Evolutionary conservation across 2,113 vertebrate genomes (phyloP), one percentile per base, ranked within the genome.

Genomic region (Ginglymostoma cirratum): DNA sequence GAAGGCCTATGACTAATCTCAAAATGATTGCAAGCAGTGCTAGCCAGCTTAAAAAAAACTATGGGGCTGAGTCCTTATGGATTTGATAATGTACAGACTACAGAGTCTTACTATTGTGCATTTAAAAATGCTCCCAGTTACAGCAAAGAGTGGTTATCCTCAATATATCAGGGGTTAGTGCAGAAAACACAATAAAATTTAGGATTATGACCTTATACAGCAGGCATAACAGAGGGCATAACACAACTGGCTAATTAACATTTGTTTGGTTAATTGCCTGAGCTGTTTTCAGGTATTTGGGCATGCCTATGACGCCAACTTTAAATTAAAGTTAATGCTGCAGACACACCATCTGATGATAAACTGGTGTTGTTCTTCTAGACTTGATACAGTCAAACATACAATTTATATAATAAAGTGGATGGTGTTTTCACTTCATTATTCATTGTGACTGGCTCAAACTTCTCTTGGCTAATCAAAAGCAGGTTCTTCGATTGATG

Each of bases 201-300:
- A 83, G 27, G 86, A 89, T 55, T 52, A 89, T 30, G 86, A 55
- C 52, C 12, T 48, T 52, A 48, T 55, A 27, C 45, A 89, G 10
- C 48, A 52, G 23, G 86, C 45, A 27, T 30, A 89, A 48, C 48
- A 55, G 48, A 89, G 86, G 45, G 24, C 48, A 55, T 55, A 89
- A 89, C 45, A 89, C 48, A 55, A 89, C 86, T 30, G 27, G 23
- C 86, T 89, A 89, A 89, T 89, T 89, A 55, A 3, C 52, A 45
- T 89, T 87, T 87, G 45, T 87, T 55, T 89, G 48, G 86, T 55
- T 89, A 89, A 89, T 89, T 89, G 23, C 86, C 48, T 89, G 27
- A 89, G 52, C 24, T 89, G 86, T 21, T 48, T 55, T 89, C 45
- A 89, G 86, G 86, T 24, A 89, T 55, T 89, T 89, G 27, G 45